These are phyloP conservation scores for Halcyon smyrnensis DNA, from an alignment of 2,797 vertebrate genomes.

Conservation along the genomic window DNA sequence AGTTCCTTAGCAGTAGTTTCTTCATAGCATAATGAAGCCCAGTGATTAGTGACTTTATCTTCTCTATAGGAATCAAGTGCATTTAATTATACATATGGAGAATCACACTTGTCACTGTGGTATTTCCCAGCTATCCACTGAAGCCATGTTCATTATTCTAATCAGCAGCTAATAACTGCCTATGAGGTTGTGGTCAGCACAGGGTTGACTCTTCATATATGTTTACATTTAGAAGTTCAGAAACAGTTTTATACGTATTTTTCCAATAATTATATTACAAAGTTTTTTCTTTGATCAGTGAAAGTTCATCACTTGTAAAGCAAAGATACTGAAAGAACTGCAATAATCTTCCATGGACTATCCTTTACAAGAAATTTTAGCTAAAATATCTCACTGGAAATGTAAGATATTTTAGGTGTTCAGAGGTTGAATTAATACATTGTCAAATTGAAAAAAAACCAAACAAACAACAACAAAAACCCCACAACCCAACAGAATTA, in stretches of 20 bases:
- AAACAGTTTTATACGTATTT: not conserved
- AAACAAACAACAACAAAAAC: not conserved
- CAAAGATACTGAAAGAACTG: not conserved
- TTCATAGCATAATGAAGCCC: not conserved
- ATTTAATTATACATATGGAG: not conserved
- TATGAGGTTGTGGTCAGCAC: not conserved
- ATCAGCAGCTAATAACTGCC: not conserved
- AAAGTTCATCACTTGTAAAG: not conserved
- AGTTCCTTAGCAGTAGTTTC: not conserved
- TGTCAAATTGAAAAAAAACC: not conserved
- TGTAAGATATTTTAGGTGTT: not conserved
- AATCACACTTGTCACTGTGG: not conserved
- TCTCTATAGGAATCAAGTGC: not conserved
- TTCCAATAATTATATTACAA: not conserved
- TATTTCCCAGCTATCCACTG: not conserved
- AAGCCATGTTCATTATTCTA: accelerated
- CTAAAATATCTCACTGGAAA: not conserved
- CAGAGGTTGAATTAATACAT: not conserved
- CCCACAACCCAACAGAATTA: not conserved
- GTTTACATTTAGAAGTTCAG: not conserved
- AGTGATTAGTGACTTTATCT: not conserved
- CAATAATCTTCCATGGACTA: not conserved
- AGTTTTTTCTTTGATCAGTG: not conserved
- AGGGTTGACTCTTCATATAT: not conserved
- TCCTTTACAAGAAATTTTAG: not conserved